Evolutionary conservation across 2,888 invertebrate species (phyloP).

Genomic region (Drosophila pseudotakahashii): DNA sequence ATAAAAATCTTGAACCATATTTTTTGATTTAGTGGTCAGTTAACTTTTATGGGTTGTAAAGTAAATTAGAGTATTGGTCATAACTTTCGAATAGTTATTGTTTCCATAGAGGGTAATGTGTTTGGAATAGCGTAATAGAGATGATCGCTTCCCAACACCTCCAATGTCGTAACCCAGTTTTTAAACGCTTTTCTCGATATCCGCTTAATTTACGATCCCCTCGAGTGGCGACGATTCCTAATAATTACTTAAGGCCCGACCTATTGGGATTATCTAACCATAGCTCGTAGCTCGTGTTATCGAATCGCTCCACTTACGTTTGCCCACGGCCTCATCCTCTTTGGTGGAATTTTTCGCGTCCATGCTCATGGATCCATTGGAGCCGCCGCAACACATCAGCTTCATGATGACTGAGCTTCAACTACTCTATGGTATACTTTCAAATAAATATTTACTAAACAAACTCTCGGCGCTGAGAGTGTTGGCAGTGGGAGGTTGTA

Average conservation of each 20-base stretch:
- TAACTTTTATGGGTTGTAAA: neutral
- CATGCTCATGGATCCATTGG: slow-evolving; percentile 49
- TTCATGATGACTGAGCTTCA: slow-evolving; percentile 44
- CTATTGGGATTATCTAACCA: slow-evolving; percentile 30
- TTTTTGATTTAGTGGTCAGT: neutral
- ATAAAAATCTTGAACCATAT: no score
- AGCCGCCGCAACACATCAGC: slow-evolving; percentile 56
- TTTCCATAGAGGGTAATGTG: neutral
- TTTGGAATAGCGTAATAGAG: no score
- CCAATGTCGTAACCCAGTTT: neutral
- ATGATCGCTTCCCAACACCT: neutral
- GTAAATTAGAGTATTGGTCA: neutral
- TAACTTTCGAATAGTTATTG: neutral
- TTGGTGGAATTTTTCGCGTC: slow-evolving; percentile 47
- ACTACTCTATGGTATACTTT: neutral
- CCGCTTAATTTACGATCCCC: neutral
- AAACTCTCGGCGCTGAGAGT: neutral
- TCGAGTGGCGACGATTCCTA: neutral
- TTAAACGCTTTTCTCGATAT: slow-evolving; percentile 5
- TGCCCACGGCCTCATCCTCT: slow-evolving; percentile 51
- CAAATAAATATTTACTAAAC: neutral
- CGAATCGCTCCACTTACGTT: slow-evolving; percentile 53
- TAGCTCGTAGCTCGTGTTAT: slow-evolving; percentile 5
- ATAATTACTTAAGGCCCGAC: slow-evolving; percentile 12
- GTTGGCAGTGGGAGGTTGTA: slow-evolving; percentile 20